phyloP scores from a whole-genome alignment of 2,888 invertebrate species.

The Cepaea hortensis region DNA sequence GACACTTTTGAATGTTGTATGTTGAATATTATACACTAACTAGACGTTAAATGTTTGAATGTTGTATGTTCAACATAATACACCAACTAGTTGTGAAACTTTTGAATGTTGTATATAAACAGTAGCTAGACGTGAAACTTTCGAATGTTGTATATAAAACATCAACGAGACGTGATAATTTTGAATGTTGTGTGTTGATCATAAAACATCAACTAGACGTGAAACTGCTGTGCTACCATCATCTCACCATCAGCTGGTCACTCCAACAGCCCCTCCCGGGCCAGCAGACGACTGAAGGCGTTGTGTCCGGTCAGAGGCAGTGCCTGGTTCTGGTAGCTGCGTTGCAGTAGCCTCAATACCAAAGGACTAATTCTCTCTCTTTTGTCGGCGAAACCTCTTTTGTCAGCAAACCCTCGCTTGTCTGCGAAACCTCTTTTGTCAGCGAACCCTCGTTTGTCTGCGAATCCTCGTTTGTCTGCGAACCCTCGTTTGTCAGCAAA shows the following conservation, averaged over 20 bases:
- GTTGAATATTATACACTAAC: no score
- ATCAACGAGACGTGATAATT: no score
- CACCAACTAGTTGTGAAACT: no score
- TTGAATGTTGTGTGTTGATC: no score
- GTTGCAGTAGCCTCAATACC: constrained; percentile 19
- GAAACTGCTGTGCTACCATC: no score
- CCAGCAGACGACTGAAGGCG: constrained; percentile 32
- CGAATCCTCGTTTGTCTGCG: constrained; percentile 52
- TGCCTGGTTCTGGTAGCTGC: constrained; percentile 25
- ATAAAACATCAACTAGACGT: no score
- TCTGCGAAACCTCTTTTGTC: constrained; percentile 52
- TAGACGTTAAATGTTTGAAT: no score
- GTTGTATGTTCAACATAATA: no score
- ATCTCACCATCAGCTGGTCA: not conserved
- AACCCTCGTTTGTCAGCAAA: constrained; percentile 52
- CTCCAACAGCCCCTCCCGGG: constrained; percentile 17
- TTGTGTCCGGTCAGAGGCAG: constrained; percentile 15
- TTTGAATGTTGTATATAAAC: no score
- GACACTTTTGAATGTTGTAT: no score
- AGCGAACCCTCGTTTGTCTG: constrained; percentile 52
- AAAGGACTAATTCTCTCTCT: constrained; percentile 29
- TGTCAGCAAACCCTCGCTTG: constrained; percentile 54
- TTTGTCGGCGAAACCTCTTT: constrained; percentile 52
- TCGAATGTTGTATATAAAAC: no score
- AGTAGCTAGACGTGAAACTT: no score